Conservation (phyloP, 2,113 vertebrate species). For the Neodontobutis hainanensis region DNA sequence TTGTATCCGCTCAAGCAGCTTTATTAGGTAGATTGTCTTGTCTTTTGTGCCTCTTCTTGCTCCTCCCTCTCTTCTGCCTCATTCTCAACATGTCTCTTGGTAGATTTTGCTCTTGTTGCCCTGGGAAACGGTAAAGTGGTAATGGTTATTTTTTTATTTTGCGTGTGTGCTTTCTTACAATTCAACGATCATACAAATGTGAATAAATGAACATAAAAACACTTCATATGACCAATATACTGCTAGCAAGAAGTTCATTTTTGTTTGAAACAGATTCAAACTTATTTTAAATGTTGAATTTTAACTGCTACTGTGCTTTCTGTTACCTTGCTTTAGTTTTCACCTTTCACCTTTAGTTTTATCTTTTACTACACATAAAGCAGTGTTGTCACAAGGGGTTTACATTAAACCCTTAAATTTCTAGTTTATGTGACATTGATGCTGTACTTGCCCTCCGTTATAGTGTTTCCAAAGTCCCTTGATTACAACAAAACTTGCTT, state of each 20-base stretch:
- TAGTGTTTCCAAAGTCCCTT: too few relatives aligned
- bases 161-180: slow-evolving; percentile 44
- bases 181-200: slow-evolving; percentile 24
- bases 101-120: slow-evolving; percentile 66
- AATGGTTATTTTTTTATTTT: slow-evolving; percentile 28
- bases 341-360: not conserved
- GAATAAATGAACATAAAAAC: slow-evolving; percentile 4
- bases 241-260: slow-evolving; percentile 33
- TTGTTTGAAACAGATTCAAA: slow-evolving; percentile 53
- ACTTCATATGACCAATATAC: slow-evolving; percentile 62
- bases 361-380: not conserved
- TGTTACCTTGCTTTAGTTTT: slow-evolving; percentile 21
- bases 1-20: slow-evolving; percentile 20
- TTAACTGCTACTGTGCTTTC: slow-evolving; percentile 29
- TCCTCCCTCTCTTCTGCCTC: slow-evolving; percentile 27
- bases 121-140: slow-evolving; percentile 66
- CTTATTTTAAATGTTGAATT: slow-evolving; percentile 62
- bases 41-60: slow-evolving; percentile 38
- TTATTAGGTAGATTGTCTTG: slow-evolving; percentile 30
- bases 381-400: not conserved
- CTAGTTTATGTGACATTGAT: too few relatives aligned
- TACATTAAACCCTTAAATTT: too few relatives aligned
- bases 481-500: too few relatives aligned
- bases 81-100: slow-evolving; percentile 51
- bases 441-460: too few relatives aligned